Evolutionary conservation across 2,113 vertebrate genomes (phyloP), one percentile per base, ranked within the genome.

Genomic region (Rhegmatorhina hoffmannsi): DNA sequence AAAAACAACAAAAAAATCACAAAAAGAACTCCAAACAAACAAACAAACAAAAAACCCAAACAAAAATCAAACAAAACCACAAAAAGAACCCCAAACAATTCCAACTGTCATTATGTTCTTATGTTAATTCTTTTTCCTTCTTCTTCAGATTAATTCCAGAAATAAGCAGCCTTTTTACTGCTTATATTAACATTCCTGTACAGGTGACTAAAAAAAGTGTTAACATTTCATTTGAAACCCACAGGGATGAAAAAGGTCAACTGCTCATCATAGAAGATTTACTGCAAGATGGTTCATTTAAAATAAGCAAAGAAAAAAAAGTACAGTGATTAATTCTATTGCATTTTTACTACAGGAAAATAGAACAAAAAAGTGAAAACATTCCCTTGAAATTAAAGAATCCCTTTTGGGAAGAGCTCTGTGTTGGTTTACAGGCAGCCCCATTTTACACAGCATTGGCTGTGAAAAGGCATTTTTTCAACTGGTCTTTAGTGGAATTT

Each of bases 381-480:
- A 89, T 33, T 68, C n/a, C 28, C 69, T 34, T 64, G 69, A 95
- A 92, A 90, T 60, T 29, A 33, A 81, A 92, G 82, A 56, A 44
- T 23, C 72, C 36, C 49, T 69, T 79, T 89, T 50, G 44, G 36
- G 44, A 52, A 83, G 17, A 64, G 25, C 9, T 89, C 58, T 36
- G 66, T 60, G 81, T 90, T 9, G 2, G 28, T 86, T 92, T 78
- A 70, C 21, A 47, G 7, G 17, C 31, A 92, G 60, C 26, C 74
- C n/a, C 24, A 84, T 87, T 96, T 93, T 73, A 95, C n/a, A 68
- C 2, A 2, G 36, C 0, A 0, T 34, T 69, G 79, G 80, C 87
- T 87, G 86, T 82, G 92, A 94, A 96, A 94, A 92, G 14, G n/a
- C 31, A 83, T 90, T 87, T 95, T 77, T 92, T 95, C 94, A 64